Evolutionary conservation across 1,140 invertebrate genomes (phyloP).

Genomic region (Heterodera schachtii): DNA sequence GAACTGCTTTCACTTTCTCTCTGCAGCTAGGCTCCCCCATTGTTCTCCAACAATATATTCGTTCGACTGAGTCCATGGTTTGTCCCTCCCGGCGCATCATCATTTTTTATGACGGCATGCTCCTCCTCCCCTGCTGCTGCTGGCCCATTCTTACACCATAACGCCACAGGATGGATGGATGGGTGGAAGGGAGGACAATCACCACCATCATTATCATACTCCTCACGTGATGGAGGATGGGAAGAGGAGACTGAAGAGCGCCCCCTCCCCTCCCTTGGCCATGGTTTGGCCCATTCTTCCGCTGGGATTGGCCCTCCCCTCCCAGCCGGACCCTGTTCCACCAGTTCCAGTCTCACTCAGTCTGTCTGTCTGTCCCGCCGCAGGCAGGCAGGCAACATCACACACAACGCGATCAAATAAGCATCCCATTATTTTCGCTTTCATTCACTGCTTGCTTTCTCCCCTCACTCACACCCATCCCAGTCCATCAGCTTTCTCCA

Average conservation of each 20-base stretch:
- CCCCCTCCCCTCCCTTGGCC: no score
- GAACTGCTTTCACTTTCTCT: no score
- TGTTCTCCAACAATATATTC: no score
- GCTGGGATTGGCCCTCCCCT: neutral
- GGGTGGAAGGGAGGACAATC: neutral
- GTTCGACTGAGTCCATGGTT: no score
- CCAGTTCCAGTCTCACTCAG: neutral
- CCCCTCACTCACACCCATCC: neutral
- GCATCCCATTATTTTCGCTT: neutral
- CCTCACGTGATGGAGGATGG: neutral
- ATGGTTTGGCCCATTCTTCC: no score
- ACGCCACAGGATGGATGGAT: no score
- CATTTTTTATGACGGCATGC: neutral
- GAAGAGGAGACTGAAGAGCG: no score
- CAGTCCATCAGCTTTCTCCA: no score
- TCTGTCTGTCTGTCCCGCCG: no score
- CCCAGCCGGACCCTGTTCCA: no score
- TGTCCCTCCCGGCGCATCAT: neutral
- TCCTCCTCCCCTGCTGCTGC: neutral
- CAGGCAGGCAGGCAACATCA: neutral
- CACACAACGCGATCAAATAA: neutral
- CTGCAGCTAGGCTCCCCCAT: no score
- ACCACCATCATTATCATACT: neutral
- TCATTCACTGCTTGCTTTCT: neutral
- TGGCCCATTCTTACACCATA: neutral